These are phyloP conservation scores for Garrulus glandarius DNA, from an alignment of 2,797 vertebrate genomes.

Conservation along the genomic window DNA sequence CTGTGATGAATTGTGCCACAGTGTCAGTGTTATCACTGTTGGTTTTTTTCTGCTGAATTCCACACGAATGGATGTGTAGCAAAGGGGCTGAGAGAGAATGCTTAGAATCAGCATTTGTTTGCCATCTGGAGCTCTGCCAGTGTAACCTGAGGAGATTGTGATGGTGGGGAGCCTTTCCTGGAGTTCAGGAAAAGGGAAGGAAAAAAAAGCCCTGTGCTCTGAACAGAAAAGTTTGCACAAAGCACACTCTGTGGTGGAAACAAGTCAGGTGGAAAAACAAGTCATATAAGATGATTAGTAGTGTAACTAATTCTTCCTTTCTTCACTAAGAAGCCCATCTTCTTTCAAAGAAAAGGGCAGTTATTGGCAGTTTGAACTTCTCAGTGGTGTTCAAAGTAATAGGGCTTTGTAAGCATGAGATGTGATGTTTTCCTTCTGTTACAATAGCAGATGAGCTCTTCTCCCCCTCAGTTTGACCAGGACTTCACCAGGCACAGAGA, in stretches of 20 bases:
- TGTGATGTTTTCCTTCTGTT: not conserved
- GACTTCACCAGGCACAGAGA: not conserved
- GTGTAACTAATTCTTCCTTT: not conserved
- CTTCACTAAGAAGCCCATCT: not conserved
- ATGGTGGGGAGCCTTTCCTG: not conserved
- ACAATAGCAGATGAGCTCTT: not conserved
- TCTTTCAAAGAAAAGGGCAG: not conserved
- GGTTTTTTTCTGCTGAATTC: not conserved
- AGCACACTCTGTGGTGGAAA: not conserved
- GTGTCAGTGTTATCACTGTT: not conserved
- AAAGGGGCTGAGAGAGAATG: not conserved
- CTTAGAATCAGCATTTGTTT: not conserved
- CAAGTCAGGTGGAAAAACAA: not conserved
- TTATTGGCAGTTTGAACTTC: not conserved
- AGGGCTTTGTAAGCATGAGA: not conserved
- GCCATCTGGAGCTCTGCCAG: not conserved
- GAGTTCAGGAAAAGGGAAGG: not conserved
- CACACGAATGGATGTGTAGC: not conserved
- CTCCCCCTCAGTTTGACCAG: not conserved
- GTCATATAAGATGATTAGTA: not conserved
- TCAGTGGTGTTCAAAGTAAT: not conserved
- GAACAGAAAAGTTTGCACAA: not conserved
- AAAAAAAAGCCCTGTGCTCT: not conserved
- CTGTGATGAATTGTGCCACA: not conserved
- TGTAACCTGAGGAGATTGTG: not conserved